Base-by-base conservation (phyloP, 2,888 invertebrate species). In the Eurytoma californica region DNA sequence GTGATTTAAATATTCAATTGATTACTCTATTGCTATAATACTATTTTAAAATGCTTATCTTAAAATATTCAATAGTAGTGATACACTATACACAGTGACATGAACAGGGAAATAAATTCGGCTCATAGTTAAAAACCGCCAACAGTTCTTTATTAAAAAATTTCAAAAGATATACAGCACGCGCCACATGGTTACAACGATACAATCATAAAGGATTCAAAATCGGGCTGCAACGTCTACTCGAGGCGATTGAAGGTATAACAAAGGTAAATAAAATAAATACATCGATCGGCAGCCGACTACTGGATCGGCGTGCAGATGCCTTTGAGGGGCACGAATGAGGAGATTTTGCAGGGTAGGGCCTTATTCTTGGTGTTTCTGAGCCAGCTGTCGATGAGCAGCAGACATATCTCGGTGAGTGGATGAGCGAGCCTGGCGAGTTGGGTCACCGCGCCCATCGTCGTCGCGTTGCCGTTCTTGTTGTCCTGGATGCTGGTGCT, bases 331-430 rank as follows among this genome's bases (percentile, higher is more conserved):
- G 81, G 80, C 4, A 80, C 72, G 61, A 83, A 70, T 49, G 84
- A 81, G n/a, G 81, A 80, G 16, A 85, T 72, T 12, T 80, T 83
- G 63, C 85, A 85, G 3, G 86, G 85, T 14, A 86, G 68, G 24
- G 77, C 47, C 28, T 55, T 13, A 0, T 76, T 53, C 12, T 77
- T 63, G 47, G 72, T 82, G 51, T 73, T 81, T 63, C 82, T 79
- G 16, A 85, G 61, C 0, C 79, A 0, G 53, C 67, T 80, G 67
- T 84, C 83, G 0, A 85, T 0, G 3, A 69, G 30, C 0, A 72
- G 14, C 51, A 49, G 65, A 4, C 47, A 18, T 13, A 77, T 16
- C 14, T 60, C 12, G 2, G 24, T 3, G 3, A 73, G 3, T 0
- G 70, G 72, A 39, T 51, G 20, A 0, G 58, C 0, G 0, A 63